Evolutionary conservation across 2,797 vertebrate genomes (phyloP).

Genomic region (Orestias chungarensis): DNA sequence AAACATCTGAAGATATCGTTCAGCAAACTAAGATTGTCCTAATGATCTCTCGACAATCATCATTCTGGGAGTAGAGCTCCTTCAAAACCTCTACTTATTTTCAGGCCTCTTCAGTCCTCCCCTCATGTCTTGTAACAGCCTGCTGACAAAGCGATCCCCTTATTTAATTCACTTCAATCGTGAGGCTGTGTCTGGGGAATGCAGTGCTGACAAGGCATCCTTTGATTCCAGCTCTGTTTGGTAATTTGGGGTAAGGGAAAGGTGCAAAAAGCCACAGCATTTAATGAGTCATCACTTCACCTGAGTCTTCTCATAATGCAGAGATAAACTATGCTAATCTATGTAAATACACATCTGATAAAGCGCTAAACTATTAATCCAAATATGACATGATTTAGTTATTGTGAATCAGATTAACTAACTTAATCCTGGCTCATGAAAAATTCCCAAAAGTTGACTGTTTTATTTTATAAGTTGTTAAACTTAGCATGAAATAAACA

Average conservation of each 20-base stretch:
- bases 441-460: background rate
- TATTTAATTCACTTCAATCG: slow-evolving; percentile 59
- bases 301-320: slow-evolving; percentile 53
- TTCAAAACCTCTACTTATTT: slow-evolving; percentile 53
- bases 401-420: slow-evolving; percentile 24
- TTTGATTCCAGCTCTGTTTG: slow-evolving; percentile 75
- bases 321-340: slow-evolving; percentile 46
- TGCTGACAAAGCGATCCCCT: slow-evolving; percentile 63
- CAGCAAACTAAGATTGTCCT: slow-evolving; percentile 36
- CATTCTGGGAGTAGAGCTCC: slow-evolving; percentile 38
- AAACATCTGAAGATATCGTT: slow-evolving; percentile 13
- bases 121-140: slow-evolving; percentile 43
- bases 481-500: background rate
- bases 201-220: slow-evolving; percentile 72
- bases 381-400: slow-evolving; percentile 19
- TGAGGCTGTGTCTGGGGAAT: slow-evolving; percentile 65
- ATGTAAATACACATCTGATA: slow-evolving; percentile 54
- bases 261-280: slow-evolving; percentile 44
- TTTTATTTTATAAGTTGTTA: slow-evolving; percentile 17
- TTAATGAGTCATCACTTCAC: slow-evolving; percentile 60
- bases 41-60: slow-evolving; percentile 43
- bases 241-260: slow-evolving; percentile 51
- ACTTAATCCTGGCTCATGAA: background rate
- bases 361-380: slow-evolving; percentile 46
- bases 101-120: slow-evolving; percentile 43